Evolutionary conservation across 53 echinoderm and acorn worm species (phyloP).

Genomic region (Actinopyga echinites): DNA sequence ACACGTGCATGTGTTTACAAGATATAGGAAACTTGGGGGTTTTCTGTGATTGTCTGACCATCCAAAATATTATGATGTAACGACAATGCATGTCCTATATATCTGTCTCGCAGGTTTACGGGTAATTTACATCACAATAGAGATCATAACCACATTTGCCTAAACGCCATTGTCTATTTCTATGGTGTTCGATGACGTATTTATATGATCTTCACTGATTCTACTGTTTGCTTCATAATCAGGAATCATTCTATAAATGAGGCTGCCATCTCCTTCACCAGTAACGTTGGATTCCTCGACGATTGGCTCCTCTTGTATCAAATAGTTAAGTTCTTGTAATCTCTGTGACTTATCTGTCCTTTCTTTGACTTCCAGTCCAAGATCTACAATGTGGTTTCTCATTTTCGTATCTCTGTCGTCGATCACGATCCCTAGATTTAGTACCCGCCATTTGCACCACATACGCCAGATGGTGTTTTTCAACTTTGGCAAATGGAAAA

Average conservation of each 20-base stretch:
- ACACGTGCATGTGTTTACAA: too few relatives aligned
- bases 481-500: neutral
- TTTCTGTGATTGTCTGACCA: too few relatives aligned
- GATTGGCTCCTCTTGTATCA: neutral
- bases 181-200: neutral
- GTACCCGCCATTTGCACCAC: constrained; percentile 71
- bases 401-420: constrained; percentile 14
- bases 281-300: neutral
- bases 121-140: too few relatives aligned
- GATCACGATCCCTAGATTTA: constrained; percentile 52
- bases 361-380: neutral
- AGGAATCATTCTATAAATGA: constrained; percentile 8
- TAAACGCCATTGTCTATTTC: too few relatives aligned
- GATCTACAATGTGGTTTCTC: constrained; percentile 9
- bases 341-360: neutral
- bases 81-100: too few relatives aligned
- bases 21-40: too few relatives aligned
- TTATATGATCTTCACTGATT: neutral
- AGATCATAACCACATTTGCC: too few relatives aligned
- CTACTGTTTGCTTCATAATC: neutral
- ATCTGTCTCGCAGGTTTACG: too few relatives aligned
- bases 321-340: neutral
- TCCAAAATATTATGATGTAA: too few relatives aligned
- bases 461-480: constrained; percentile 61
- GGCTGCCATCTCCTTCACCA: neutral